phyloP scores from a whole-genome alignment of 1,140 invertebrate genomes.

The Elymnias hypermnestra region DNA sequence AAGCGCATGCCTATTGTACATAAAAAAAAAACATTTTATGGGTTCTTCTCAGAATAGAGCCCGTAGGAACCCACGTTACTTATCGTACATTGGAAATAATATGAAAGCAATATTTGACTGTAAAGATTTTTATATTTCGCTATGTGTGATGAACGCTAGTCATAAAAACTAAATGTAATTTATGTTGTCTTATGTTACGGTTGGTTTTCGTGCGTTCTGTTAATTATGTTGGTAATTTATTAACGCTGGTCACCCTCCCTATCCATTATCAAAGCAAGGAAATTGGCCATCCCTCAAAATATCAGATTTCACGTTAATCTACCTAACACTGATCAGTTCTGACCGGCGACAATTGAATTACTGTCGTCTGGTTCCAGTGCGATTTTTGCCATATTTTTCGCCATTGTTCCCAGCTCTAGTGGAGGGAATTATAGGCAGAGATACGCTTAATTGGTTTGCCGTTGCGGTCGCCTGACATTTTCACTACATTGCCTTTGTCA shows the following conservation, averaged over 20 bases:
- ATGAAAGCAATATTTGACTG: too few relatives aligned
- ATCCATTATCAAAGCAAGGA: slow-evolving; percentile 55
- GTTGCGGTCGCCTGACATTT: slow-evolving; percentile 68
- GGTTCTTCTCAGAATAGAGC: too few relatives aligned
- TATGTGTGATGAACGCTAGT: too few relatives aligned
- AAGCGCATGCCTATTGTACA: too few relatives aligned
- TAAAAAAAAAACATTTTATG: too few relatives aligned
- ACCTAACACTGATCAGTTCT: slow-evolving; percentile 62
- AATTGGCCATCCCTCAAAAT: slow-evolving; percentile 66
- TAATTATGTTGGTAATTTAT: slow-evolving; percentile 34
- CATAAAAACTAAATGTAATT: neutral
- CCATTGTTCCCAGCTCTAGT: slow-evolving; percentile 37
- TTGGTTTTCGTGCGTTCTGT: slow-evolving; percentile 13
- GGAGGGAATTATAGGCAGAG: slow-evolving; percentile 58
- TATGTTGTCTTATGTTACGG: slow-evolving; percentile 5
- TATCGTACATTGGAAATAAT: too few relatives aligned
- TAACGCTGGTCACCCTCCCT: slow-evolving; percentile 34
- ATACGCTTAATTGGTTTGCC: slow-evolving; percentile 70
- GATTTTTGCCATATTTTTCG: slow-evolving; percentile 67
- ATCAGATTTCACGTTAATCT: slow-evolving; percentile 71
- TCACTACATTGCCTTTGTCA: slow-evolving; percentile 64
- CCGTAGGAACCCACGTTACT: too few relatives aligned
- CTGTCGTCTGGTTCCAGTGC: slow-evolving; percentile 57
- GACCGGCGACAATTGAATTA: slow-evolving; percentile 69
- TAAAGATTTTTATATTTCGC: too few relatives aligned